These are phyloP conservation scores for Luffia ferchaultella DNA, from an alignment of 2,888 invertebrate genomes.

Conservation along the genomic window DNA sequence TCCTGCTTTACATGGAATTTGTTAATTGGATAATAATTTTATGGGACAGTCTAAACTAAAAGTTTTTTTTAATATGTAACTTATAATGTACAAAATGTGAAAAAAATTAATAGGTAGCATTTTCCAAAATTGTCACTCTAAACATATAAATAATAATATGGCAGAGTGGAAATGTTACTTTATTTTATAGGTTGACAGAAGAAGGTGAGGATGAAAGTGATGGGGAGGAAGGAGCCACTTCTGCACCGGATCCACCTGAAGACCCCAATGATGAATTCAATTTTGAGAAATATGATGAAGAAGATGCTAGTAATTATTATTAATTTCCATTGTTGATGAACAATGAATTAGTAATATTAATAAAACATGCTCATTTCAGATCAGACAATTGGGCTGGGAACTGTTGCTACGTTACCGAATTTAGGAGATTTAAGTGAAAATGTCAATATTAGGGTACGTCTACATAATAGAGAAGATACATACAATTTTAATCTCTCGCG, in stretches of 20 bases:
- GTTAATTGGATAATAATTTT: too few relatives aligned
- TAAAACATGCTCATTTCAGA: conserved; percentile 29
- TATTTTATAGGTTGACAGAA: conserved; percentile 33
- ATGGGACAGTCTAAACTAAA: too few relatives aligned
- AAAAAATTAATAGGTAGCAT: too few relatives aligned
- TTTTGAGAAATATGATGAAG: conserved; percentile 79
- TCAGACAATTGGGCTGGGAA: conserved; percentile 62
- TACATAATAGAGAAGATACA: too few relatives aligned
- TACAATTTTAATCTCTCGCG: not conserved
- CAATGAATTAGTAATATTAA: too few relatives aligned
- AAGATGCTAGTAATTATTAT: conserved; percentile 55
- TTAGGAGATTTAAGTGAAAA: conserved; percentile 55
- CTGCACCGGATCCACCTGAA: conserved; percentile 31
- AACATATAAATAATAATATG: conserved; percentile 9
- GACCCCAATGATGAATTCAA: conserved; percentile 73
- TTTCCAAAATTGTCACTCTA: too few relatives aligned
- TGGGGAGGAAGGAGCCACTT: conserved; percentile 23
- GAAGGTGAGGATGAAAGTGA: conserved; percentile 44
- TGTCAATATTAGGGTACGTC: conserved; percentile 53
- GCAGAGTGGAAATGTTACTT: conserved; percentile 5
- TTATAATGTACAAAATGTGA: too few relatives aligned
- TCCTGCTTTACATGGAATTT: too few relatives aligned
- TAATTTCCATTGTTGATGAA: too few relatives aligned
- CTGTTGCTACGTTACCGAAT: conserved; percentile 63
- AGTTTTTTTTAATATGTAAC: too few relatives aligned